Percentiles rank a stretch among this genome's conserved stretches.
These are phyloP conservation scores for Dasysyrphus tricinctus DNA, from an alignment of 2,888 invertebrate genomes.

Conservation along the genomic window DNA sequence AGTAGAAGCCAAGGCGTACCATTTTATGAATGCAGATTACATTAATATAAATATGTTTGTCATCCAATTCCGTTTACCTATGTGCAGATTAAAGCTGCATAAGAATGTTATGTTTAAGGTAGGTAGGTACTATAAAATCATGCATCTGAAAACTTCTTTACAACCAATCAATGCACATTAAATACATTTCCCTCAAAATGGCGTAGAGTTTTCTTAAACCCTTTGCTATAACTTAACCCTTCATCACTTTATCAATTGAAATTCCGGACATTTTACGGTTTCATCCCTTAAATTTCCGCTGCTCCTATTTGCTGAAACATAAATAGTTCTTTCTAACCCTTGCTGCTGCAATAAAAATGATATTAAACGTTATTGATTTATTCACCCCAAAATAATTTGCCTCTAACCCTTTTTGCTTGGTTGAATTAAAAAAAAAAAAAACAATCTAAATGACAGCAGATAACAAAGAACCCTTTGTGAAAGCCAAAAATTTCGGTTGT, in stretches of 20 bases:
- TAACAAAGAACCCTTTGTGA: slow-evolving; percentile 29
- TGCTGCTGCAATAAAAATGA: not conserved
- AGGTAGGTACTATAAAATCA: no score
- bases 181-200: not conserved
- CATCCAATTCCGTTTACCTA: no score
- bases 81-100: no score
- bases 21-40: no score
- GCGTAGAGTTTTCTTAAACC: not conserved
- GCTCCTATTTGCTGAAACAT: slow-evolving; percentile 14
- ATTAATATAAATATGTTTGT: no score
- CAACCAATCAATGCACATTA: not conserved
- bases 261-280: not conserved
- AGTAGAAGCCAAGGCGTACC: no score
- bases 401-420: slow-evolving; percentile 47
- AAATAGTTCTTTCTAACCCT: not conserved
- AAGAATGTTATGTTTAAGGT: no score
- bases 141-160: no score
- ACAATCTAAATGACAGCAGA: not conserved
- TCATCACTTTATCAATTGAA: not conserved
- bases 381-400: slow-evolving; percentile 7
- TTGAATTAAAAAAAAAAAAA: not conserved
- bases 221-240: slow-evolving; percentile 2
- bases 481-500: slow-evolving; percentile 10
- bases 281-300: not conserved
- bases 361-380: slow-evolving; percentile 24